phyloP scores from a whole-genome alignment of 2,113 vertebrate genomes.

The human region GRCh38 chr12:104564001-104564500 shows the following conservation, averaged over 20 bases:
- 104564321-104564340: background rate
- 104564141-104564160: background rate
- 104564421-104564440: background rate
- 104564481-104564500: background rate
- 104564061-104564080: background rate
- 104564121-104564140: no score
- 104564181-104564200: accelerated
- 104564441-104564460: background rate
- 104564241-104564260: background rate
- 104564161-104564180: background rate
- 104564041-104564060: background rate
- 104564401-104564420: background rate
- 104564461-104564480: background rate
- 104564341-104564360: background rate
- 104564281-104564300: background rate
- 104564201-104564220: background rate
- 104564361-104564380: background rate
- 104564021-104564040: background rate
- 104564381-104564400: background rate
- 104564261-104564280: background rate
- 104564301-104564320: accelerated
- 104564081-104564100: background rate
- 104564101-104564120: background rate
- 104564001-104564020: background rate
- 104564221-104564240: background rate